phyloP scores from a whole-genome alignment of 2,113 vertebrate genomes.

The Tylochromis polylepis region DNA sequence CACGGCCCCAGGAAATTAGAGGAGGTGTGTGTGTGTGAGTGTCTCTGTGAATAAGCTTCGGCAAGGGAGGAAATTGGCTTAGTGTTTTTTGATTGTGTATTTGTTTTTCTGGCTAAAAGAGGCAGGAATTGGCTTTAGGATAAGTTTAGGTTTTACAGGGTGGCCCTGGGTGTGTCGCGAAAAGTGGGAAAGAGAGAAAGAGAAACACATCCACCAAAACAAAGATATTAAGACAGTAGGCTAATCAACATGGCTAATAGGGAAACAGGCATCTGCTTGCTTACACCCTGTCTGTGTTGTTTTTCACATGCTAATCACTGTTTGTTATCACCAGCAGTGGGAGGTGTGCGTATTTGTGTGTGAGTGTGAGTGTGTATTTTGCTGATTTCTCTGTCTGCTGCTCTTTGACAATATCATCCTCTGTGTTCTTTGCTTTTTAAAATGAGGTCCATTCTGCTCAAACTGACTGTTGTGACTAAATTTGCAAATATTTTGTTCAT shows the following conservation, averaged over 20 bases:
- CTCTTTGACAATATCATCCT: conserved; percentile 41
- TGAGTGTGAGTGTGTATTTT: conserved; percentile 19
- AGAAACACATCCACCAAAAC: conserved; percentile 67
- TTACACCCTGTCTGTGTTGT: conserved; percentile 63
- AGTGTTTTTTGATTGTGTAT: conserved; percentile 75
- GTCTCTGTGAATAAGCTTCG: conserved; percentile 52
- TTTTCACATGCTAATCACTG: conserved; percentile 75
- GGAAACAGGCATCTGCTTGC: conserved; percentile 64
- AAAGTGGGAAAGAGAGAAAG: neutral
- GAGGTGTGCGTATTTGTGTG: conserved; percentile 52
- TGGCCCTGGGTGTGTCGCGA: conserved; percentile 56
- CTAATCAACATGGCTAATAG: conserved; percentile 67
- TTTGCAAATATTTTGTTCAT: neutral
- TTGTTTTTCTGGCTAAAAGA: conserved; percentile 66
- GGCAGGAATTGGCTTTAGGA: conserved; percentile 55
- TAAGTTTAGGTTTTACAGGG: conserved; percentile 54
- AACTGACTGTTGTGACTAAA: neutral
- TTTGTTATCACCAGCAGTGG: conserved; percentile 68
- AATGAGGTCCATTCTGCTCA: conserved; percentile 1
- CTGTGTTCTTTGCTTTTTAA: conserved; percentile 19
- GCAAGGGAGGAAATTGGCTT: conserved; percentile 73
- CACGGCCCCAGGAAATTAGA: conserved; percentile 74
- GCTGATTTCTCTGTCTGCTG: conserved; percentile 26
- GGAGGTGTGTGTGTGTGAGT: conserved; percentile 48
- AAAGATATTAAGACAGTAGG: conserved; percentile 68